Conservation (phyloP, 2,888 invertebrate genomes). For the Epinotia nisella region DNA sequence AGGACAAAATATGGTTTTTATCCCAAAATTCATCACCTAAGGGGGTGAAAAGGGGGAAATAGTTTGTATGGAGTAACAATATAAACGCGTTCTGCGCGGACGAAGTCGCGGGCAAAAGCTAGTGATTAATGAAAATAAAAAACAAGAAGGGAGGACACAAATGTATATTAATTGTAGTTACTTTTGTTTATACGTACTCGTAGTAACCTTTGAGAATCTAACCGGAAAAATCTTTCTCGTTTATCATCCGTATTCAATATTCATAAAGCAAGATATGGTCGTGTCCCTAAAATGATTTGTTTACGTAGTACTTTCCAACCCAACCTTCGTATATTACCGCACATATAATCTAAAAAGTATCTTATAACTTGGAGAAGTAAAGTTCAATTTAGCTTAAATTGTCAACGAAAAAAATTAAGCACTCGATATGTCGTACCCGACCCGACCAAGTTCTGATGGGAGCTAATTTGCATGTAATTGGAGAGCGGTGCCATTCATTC, state of each 20-base stretch:
- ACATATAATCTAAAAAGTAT: neutral
- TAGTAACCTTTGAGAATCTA: neutral
- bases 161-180: no score
- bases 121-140: neutral
- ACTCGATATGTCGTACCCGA: constrained; percentile 34
- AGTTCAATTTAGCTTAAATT: neutral
- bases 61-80: no score
- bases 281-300: constrained; percentile 42
- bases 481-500: constrained; percentile 49
- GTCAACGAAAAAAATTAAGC: neutral
- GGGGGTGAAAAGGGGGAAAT: no score
- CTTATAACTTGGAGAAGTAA: neutral
- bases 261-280: constrained; percentile 43
- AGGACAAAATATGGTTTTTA: no score
- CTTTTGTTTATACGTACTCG: neutral
- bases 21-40: no score
- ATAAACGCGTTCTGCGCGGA: no score
- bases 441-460: constrained; percentile 47
- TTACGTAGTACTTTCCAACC: neutral
- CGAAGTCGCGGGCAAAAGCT: no score
- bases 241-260: constrained; percentile 32
- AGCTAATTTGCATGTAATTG: constrained; percentile 59
- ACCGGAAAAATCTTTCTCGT: constrained; percentile 2
- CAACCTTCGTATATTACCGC: neutral
- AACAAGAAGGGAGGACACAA: neutral